Conservation (phyloP, 2,113 vertebrate genomes). For the Sander vitreus region DNA sequence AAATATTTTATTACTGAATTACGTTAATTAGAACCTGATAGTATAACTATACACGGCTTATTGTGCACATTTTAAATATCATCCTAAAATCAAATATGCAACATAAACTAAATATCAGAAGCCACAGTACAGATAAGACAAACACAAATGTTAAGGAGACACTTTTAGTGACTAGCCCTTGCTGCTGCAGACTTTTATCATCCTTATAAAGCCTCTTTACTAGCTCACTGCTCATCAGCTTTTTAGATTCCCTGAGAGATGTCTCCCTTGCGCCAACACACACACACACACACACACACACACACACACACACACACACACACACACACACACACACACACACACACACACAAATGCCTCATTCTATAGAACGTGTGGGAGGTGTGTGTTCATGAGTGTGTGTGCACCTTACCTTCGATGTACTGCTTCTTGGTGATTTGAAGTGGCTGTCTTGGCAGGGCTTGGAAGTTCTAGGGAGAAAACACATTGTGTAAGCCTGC, state of each 20-base stretch:
- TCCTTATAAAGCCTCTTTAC: conserved; percentile 49
- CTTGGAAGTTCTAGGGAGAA: conserved; percentile 82
- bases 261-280: conserved; percentile 10
- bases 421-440: conserved; percentile 76
- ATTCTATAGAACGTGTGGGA: conserved; percentile 43
- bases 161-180: conserved; percentile 2
- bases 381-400: conserved; percentile 12
- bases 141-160: neutral
- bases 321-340: conserved; percentile 1
- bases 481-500: conserved; percentile 25
- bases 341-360: conserved; percentile 35
- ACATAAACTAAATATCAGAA: neutral
- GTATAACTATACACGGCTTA: neutral
- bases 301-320: neutral
- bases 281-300: neutral
- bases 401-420: conserved; percentile 69
- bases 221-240: conserved; percentile 33
- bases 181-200: conserved; percentile 43
- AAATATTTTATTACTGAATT: neutral
- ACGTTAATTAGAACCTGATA: neutral
- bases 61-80: neutral
- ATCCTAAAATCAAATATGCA: neutral
- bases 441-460: conserved; percentile 80
- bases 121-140: neutral
- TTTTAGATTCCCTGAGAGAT: conserved; percentile 40